Evolutionary conservation across 2,113 vertebrate species (phyloP), one percentile per base, ranked within the genome.

Genomic region (Progne subis): DNA sequence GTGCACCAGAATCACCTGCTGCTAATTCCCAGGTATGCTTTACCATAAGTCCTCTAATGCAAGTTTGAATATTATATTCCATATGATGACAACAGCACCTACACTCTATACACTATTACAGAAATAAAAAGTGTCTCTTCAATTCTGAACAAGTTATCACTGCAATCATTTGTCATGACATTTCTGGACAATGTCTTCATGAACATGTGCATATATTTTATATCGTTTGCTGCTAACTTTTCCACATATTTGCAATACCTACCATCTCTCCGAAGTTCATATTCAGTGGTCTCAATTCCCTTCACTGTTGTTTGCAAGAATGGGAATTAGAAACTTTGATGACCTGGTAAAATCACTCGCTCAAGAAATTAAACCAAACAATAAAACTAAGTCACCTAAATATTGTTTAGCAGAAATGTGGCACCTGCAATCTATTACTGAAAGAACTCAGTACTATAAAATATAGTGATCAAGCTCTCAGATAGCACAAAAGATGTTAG

Each of bases 281-380:
- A 64, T 71, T 68, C 56, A 57, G 76, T 50, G 69, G 52, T 86
- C 65, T 92, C 76, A 88, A 78, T 83, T 96, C 76, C 75, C 68
- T 86, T 64, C 76, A 44, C 68, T 34, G 46, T 56, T 94, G 78
- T 52, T 94, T 90, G 69, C 76, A 86, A 82, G 88, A 86, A 88
- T 0, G 5, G 64, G 92, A 86, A 94, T 92, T 86, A 94, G 90
- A 90, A 88, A 92, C 82, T 43, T 81, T 75, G 85, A 95, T 84
- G 94, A 93, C 82, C 90, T 71, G 79, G 49, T 92, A 61, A 95
- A 97, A 96, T 83, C 93, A 94, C 87, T 91, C 68, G 90, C 75
- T 97, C 88, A 93, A 95, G 82, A 94, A 96, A 96, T 88, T 92
- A 96, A 97, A 95, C 79, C 53, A 88, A 96, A 92, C 82, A 95